Percentiles rank a stretch among this genome's conserved stretches.
phyloP scores from a whole-genome alignment of 2,113 vertebrate genomes.

The Oncorhynchus kisutch region DNA sequence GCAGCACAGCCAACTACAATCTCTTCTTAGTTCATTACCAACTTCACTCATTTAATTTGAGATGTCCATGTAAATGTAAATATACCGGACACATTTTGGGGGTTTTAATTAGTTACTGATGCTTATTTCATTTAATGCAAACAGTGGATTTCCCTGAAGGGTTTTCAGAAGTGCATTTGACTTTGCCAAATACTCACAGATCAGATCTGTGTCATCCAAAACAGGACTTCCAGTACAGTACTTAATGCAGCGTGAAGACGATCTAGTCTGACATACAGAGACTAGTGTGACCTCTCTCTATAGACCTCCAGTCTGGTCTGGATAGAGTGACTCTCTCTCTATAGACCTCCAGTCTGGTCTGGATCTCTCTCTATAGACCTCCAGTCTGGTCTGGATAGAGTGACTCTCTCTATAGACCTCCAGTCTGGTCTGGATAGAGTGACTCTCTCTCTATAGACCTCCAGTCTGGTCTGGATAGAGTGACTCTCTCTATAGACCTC shows the following conservation, averaged over 20 bases:
- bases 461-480: too few species aligned
- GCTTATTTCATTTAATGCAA: not conserved
- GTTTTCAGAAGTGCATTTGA: not conserved
- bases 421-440: too few species aligned
- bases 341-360: too few species aligned
- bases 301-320: too few species aligned
- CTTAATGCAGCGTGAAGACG: not conserved
- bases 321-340: too few species aligned
- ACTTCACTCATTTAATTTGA: not conserved
- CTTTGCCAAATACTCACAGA: not conserved
- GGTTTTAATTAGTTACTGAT: not conserved
- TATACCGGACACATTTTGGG: not conserved
- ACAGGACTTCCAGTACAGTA: not conserved
- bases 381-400: too few species aligned
- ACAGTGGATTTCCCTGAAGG: too few species aligned
- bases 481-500: not conserved
- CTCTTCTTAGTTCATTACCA: not conserved
- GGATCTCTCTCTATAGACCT: too few species aligned
- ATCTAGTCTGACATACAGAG: not conserved
- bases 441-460: too few species aligned
- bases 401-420: too few species aligned
- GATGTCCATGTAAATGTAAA: not conserved
- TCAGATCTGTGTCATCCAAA: not conserved
- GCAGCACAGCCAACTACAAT: constrained; percentile 15
- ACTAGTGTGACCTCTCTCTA: not conserved